phyloP scores from a whole-genome alignment of 1,140 invertebrate species.

The Nilaparvata lugens region DNA sequence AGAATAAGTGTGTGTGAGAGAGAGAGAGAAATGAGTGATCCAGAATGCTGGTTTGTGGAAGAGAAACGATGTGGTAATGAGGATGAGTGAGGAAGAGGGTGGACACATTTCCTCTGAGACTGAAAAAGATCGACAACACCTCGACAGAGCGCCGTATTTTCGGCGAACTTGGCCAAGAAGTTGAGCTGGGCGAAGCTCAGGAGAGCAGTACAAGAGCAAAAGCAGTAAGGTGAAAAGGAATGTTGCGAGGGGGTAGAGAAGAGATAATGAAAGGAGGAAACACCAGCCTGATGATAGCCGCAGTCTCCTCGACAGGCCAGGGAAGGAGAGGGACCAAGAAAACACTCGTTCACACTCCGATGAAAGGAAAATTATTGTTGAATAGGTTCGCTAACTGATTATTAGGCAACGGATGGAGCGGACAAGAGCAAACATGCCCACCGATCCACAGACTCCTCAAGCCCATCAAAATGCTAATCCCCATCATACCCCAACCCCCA shows the following conservation, averaged over 20 bases:
- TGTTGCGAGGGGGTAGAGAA: too few species aligned
- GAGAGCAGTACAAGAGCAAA: too few species aligned
- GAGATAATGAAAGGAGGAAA: too few species aligned
- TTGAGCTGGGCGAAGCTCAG: too few species aligned
- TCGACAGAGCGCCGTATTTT: too few species aligned
- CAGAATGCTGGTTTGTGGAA: not conserved
- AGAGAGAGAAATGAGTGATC: not conserved
- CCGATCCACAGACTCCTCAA: not conserved
- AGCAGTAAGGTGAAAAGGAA: too few species aligned
- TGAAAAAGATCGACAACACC: too few species aligned
- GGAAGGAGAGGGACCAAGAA: not conserved
- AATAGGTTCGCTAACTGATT: conserved; percentile 1
- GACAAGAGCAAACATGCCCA: not conserved
- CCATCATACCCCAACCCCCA: too few species aligned
- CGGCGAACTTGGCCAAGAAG: too few species aligned
- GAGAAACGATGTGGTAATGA: not conserved
- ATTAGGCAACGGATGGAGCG: not conserved
- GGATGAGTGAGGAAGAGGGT: not conserved
- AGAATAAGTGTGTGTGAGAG: not conserved
- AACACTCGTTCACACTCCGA: conserved; percentile 3
- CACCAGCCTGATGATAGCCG: too few species aligned
- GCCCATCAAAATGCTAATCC: conserved; percentile 2
- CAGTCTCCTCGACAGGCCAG: not conserved
- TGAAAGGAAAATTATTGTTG: not conserved
- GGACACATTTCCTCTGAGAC: not conserved